A percentile compares a stretch with the other conserved stretches of the same genome.
Conservation (phyloP, 2,888 invertebrate genomes). For the Orchesellides sinensis region DNA sequence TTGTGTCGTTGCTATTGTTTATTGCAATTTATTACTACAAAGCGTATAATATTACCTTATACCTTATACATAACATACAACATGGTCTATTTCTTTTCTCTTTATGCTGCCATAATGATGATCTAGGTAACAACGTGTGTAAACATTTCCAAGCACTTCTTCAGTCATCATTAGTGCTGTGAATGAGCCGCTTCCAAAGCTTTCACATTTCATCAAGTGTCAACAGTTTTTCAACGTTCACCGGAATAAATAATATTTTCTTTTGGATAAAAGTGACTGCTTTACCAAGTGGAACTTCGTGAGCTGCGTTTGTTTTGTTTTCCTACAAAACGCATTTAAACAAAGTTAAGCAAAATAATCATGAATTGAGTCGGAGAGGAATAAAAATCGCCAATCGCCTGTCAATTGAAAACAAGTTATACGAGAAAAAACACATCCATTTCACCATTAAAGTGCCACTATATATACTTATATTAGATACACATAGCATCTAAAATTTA, state of each 20-base stretch:
- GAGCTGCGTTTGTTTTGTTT: no score
- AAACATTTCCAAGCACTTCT: conserved; percentile 42
- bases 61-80: conserved; percentile 25
- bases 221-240: background rate
- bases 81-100: conserved; percentile 20
- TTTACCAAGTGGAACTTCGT: conserved; percentile 16
- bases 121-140: conserved; percentile 54
- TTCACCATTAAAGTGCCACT: conserved; percentile 67
- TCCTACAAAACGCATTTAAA: conserved; percentile 20
- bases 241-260: background rate
- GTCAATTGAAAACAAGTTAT: conserved; percentile 68
- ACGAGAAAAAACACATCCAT: conserved; percentile 67
- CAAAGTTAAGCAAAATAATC: conserved; percentile 29
- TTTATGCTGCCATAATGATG: conserved; percentile 26
- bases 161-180: conserved; percentile 55
- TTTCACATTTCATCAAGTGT: background rate
- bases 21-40: conserved; percentile 49
- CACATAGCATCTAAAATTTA: conserved; percentile 32
- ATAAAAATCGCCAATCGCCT: conserved; percentile 64
- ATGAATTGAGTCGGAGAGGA: conserved; percentile 29
- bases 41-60: no score
- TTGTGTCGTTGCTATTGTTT: conserved; percentile 33
- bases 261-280: background rate
- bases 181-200: conserved; percentile 35
- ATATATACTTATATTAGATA: conserved; percentile 40